Percentiles rank a stretch among this genome's conserved stretches.
Evolutionary conservation across 2,888 invertebrate species (phyloP).

Genomic region (Orthonychiurus folsomi): DNA sequence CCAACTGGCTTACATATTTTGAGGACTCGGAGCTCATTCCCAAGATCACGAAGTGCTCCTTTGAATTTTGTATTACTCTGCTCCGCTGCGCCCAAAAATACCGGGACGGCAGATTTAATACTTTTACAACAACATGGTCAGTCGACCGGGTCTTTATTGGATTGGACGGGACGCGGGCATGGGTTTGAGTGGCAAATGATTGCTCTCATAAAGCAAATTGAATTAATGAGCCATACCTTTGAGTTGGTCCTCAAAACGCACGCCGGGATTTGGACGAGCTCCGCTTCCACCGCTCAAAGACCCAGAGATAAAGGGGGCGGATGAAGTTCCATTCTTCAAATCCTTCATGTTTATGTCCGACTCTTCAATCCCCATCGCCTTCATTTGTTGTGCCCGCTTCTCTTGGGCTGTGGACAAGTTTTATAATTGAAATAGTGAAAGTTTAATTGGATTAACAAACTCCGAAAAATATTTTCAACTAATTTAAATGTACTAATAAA

Average conservation of each 20-base stretch:
- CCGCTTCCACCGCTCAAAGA: constrained; percentile 18
- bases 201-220: no score
- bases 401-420: constrained; percentile 50
- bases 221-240: constrained; percentile 26
- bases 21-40: no score
- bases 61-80: no score
- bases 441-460: not conserved
- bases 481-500: no score
- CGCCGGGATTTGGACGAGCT: constrained; percentile 27
- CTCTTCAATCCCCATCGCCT: constrained; percentile 88
- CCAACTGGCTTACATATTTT: not conserved
- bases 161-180: no score
- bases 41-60: not conserved
- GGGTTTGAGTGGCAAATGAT: no score
- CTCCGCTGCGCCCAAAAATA: no score
- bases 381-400: constrained; percentile 90
- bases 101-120: no score
- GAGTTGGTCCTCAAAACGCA: constrained; percentile 38
- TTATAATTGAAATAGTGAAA: not conserved
- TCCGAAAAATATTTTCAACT: no score
- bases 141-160: no score
- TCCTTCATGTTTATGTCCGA: constrained; percentile 49
- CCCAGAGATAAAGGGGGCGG: constrained; percentile 2
- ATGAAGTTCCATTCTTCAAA: constrained; percentile 23
- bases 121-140: no score